Conservation (phyloP, 2,797 vertebrate species). For the Melanotaenia nigrans region DNA sequence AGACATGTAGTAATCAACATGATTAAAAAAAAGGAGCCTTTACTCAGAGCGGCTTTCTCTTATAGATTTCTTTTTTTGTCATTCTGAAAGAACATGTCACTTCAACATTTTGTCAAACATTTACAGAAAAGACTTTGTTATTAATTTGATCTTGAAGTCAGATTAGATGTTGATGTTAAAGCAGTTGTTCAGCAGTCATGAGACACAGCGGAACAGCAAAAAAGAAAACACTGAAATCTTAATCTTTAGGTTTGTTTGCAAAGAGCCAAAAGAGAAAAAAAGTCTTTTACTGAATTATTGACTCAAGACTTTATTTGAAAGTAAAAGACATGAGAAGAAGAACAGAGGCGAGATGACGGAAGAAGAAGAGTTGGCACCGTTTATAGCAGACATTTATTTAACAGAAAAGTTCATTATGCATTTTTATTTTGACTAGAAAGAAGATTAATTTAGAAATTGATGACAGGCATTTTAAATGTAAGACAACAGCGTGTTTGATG, state of each 20-base stretch:
- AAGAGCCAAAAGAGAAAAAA: conserved; percentile 1
- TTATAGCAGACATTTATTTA: conserved; percentile 16
- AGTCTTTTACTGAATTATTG: conserved; percentile 40
- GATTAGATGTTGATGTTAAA: background rate
- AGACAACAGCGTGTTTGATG: conserved; percentile 16
- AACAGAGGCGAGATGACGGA: conserved; percentile 35
- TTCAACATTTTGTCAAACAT: background rate
- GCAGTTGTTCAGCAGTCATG: background rate
- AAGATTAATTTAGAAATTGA: conserved; percentile 1
- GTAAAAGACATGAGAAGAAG: conserved; percentile 22
- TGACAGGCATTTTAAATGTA: conserved; percentile 23
- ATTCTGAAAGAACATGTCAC: background rate
- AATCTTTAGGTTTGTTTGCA: conserved; percentile 14
- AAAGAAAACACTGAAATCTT: background rate
- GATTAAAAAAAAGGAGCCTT: background rate
- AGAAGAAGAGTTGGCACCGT: conserved; percentile 28
- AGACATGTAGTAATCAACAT: background rate
- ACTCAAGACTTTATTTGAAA: conserved; percentile 37
- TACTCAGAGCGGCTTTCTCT: background rate
- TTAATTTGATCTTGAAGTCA: background rate
- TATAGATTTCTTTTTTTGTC: background rate
- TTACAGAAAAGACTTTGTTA: background rate
- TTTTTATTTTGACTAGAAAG: conserved; percentile 24
- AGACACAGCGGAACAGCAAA: background rate
- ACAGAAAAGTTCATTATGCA: conserved; percentile 3